These are phyloP conservation scores for Amphiprion clarkii DNA, from an alignment of 2,797 vertebrate genomes.

Conservation along the genomic window DNA sequence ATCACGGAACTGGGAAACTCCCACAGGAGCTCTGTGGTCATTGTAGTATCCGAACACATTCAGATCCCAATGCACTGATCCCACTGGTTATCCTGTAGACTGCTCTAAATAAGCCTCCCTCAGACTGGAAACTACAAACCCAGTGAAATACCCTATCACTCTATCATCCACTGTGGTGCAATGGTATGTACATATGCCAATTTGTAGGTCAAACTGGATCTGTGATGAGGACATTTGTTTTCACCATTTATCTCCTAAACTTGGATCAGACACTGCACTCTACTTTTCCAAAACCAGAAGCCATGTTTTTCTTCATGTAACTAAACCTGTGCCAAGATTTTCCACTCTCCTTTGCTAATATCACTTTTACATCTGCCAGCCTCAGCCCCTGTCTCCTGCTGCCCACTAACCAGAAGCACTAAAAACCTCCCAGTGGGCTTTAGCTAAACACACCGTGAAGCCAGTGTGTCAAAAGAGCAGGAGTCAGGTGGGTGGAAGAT, in stretches of 20 bases:
- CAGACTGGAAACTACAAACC: conserved; percentile 57
- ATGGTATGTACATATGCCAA: conserved; percentile 18
- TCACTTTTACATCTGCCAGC: conserved; percentile 18
- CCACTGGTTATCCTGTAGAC: conserved; percentile 58
- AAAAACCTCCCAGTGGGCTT: conserved; percentile 28
- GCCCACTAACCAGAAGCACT: conserved; percentile 31
- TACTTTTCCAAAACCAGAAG: conserved; percentile 36
- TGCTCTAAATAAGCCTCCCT: conserved; percentile 67
- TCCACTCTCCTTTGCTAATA: neutral
- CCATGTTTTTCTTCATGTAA: conserved; percentile 26
- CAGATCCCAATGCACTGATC: conserved; percentile 48
- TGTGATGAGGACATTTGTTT: conserved; percentile 55
- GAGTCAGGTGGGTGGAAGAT: conserved; percentile 40
- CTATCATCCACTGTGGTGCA: conserved; percentile 34
- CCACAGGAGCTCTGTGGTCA: conserved; percentile 62
- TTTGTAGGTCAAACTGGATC: conserved; percentile 54
- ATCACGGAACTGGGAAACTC: conserved; percentile 76
- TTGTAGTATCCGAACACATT: conserved; percentile 49
- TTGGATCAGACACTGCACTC: conserved; percentile 26
- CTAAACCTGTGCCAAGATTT: conserved; percentile 21
- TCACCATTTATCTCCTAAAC: conserved; percentile 29
- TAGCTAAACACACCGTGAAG: conserved; percentile 43
- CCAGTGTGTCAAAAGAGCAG: conserved; percentile 32
- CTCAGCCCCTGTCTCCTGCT: conserved; percentile 27
- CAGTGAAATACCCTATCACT: conserved; percentile 30